Evolutionary conservation across 2,113 vertebrate genomes (phyloP).

Genomic region (Chascanopsetta lugubris): DNA sequence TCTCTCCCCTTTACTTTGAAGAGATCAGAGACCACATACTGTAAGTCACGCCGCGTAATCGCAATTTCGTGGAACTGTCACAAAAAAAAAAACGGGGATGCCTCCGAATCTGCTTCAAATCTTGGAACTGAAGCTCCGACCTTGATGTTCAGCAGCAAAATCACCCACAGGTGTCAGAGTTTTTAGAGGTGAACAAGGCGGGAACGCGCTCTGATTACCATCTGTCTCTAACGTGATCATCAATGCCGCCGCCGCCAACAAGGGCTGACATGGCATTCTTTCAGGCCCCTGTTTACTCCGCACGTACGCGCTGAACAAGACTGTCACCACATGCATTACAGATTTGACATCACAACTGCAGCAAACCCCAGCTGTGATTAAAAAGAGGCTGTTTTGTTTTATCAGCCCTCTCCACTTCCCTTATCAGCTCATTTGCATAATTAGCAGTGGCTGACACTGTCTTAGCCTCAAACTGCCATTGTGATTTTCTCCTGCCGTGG

Average conservation of each 20-base stretch:
- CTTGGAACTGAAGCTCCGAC: conserved; percentile 49
- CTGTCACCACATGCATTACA: conserved; percentile 65
- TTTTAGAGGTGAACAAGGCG: conserved; percentile 58
- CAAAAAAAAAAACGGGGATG: conserved; percentile 57
- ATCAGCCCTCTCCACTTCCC: conserved; percentile 63
- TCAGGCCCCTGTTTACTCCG: conserved; percentile 56
- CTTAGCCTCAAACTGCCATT: conserved; percentile 38
- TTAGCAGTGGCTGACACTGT: conserved; percentile 61
- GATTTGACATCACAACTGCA: conserved; percentile 66
- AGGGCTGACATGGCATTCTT: conserved; percentile 56
- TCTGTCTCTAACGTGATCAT: conserved; percentile 64
- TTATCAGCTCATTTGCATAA: conserved; percentile 78
- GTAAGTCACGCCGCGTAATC: conserved; percentile 47
- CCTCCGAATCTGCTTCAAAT: conserved; percentile 58
- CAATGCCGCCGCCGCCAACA: conserved; percentile 38
- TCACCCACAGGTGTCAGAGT: conserved; percentile 45
- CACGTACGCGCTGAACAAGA: conserved; percentile 28
- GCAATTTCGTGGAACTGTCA: conserved; percentile 53
- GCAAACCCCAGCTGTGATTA: conserved; percentile 59
- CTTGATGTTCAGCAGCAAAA: conserved; percentile 55
- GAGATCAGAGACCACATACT: conserved; percentile 57
- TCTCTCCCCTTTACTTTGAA: conserved; percentile 47
- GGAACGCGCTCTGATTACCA: conserved; percentile 61
- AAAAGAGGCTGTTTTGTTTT: conserved; percentile 68
- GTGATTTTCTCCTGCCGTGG: conserved; percentile 49